Conservation (phyloP, 2,888 invertebrate species). For the Drosophila diplacantha region DNA sequence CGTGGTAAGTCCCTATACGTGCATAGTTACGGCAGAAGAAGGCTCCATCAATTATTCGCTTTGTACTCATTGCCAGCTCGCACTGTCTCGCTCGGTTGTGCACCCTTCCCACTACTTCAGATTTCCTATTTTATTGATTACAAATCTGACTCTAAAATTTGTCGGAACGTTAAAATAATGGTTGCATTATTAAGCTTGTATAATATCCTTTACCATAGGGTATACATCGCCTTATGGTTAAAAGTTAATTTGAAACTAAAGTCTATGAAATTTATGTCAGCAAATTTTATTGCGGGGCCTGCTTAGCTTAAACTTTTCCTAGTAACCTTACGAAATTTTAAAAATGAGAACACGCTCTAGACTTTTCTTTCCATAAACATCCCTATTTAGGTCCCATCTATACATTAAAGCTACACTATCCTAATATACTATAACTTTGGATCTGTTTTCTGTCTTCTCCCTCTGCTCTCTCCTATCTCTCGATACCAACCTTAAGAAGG, state of each 20-base stretch:
- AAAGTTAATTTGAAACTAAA: background rate
- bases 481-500: slow-evolving; percentile 43
- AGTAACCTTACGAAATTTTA: too few species aligned
- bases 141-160: background rate
- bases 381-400: background rate
- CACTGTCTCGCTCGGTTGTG: slow-evolving; percentile 24
- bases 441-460: slow-evolving; percentile 24
- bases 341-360: too few species aligned
- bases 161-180: background rate
- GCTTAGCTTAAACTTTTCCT: too few species aligned
- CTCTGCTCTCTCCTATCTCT: slow-evolving; percentile 19
- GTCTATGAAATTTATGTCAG: background rate
- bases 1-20: slow-evolving; percentile 51
- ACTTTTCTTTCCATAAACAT: background rate
- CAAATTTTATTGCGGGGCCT: too few species aligned
- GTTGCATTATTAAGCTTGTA: background rate
- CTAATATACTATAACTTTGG: slow-evolving; percentile 16
- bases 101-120: slow-evolving; percentile 1
- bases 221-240: background rate
- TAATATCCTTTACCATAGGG: background rate
- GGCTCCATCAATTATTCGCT: slow-evolving; percentile 5
- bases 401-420: background rate
- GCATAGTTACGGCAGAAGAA: background rate
- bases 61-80: slow-evolving; percentile 31
- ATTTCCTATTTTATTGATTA: slow-evolving; percentile 1